Conservation (phyloP, 2,888 invertebrate genomes). For the Neoaliturus tenellus region DNA sequence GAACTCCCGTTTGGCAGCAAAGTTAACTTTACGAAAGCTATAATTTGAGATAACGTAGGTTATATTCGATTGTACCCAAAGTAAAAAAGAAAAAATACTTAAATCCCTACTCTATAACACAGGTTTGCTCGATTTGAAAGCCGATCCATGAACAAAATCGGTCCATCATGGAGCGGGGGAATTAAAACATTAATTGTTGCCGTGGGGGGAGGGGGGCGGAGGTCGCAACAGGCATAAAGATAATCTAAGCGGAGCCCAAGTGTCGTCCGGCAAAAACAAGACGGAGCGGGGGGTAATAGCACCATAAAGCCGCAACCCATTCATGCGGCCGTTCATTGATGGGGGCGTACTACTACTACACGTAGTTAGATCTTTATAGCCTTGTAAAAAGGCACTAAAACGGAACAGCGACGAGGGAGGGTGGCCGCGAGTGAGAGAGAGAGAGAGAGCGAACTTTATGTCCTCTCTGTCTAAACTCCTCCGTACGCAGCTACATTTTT, state of each 20-base stretch:
- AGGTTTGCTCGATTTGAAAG: background rate
- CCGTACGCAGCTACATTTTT: background rate
- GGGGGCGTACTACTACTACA: slow-evolving; percentile 47
- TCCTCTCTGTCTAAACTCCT: background rate
- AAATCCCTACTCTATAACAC: no score
- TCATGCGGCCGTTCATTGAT: slow-evolving; percentile 42
- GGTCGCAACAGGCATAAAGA: slow-evolving; percentile 35
- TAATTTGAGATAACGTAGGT: no score
- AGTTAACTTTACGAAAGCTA: no score
- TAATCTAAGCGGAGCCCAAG: slow-evolving; percentile 15
- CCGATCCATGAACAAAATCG: background rate
- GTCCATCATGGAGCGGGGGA: background rate
- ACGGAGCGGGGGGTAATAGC: background rate
- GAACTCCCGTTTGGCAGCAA: no score
- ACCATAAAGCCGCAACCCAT: slow-evolving; percentile 47
- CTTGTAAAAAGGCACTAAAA: slow-evolving; percentile 62
- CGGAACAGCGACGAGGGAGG: slow-evolving; percentile 57
- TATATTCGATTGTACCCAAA: no score
- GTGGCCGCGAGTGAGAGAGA: slow-evolving; percentile 62
- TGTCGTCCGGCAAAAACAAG: slow-evolving; percentile 40
- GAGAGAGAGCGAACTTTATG: slow-evolving; percentile 61
- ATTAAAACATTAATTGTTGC: slow-evolving; percentile 10
- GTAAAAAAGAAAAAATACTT: no score
- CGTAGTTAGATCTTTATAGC: slow-evolving; percentile 57
- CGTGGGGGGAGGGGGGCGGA: background rate